Percentiles rank a stretch among this genome's conserved stretches.
Conservation (phyloP, 2,888 invertebrate genomes). For the Lymantria monacha region DNA sequence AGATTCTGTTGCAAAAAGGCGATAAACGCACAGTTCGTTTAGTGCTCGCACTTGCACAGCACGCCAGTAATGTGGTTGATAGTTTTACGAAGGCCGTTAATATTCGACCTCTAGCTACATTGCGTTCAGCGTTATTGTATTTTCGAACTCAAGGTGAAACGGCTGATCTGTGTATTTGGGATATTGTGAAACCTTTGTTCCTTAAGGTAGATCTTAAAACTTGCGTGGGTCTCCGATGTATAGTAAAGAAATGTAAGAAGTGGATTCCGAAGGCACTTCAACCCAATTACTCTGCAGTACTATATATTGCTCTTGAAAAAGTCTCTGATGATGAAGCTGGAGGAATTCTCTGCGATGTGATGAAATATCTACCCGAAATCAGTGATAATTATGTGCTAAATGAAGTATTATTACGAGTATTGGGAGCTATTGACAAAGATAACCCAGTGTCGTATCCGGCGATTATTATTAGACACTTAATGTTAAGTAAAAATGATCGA, state of each 20-base stretch:
- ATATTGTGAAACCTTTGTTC: slow-evolving; percentile 41
- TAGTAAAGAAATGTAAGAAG: slow-evolving; percentile 18
- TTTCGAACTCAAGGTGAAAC: slow-evolving; percentile 22
- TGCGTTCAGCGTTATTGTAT: slow-evolving; percentile 41
- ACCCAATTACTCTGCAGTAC: slow-evolving; percentile 43
- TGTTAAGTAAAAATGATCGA: slow-evolving; percentile 38
- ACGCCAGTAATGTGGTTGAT: slow-evolving; percentile 27
- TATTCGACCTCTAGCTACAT: slow-evolving; percentile 38
- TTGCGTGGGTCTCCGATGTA: slow-evolving; percentile 11
- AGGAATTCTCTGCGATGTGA: slow-evolving; percentile 32
- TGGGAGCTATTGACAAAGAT: slow-evolving; percentile 20
- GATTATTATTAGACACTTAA: slow-evolving; percentile 46
- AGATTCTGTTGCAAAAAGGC: slow-evolving; percentile 37
- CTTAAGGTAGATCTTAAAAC: slow-evolving; percentile 27
- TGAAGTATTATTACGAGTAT: slow-evolving; percentile 23
- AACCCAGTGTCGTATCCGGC: slow-evolving; percentile 28
- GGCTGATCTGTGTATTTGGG: slow-evolving; percentile 44
- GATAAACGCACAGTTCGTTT: slow-evolving; percentile 36
- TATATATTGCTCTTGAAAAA: slow-evolving; percentile 37
- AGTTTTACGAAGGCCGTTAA: slow-evolving; percentile 32
- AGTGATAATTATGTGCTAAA: slow-evolving; percentile 32
- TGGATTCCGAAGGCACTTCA: slow-evolving; percentile 38
- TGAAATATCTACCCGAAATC: slow-evolving; percentile 34
- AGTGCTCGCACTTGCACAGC: slow-evolving; percentile 41
- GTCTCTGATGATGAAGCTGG: slow-evolving; percentile 19